Conservation (phyloP, 64 coral and sea anemone species). For the Pocillopora damicornis region DNA sequence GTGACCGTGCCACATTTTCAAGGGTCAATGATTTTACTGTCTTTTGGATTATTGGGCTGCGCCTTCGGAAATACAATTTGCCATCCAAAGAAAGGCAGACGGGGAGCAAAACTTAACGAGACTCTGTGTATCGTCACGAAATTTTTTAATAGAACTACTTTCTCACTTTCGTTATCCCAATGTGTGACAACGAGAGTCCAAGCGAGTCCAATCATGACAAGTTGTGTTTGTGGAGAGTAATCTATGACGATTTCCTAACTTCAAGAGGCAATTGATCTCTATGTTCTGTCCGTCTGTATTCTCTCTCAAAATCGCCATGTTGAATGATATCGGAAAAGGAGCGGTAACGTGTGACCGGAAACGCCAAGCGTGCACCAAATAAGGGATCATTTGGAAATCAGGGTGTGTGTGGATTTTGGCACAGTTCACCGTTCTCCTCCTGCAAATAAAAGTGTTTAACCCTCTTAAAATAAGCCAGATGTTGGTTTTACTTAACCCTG, state of each 20-base stretch:
- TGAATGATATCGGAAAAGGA: slow-evolving; percentile 34
- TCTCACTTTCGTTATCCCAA: background rate
- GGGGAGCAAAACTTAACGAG: no score
- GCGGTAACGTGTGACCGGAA: slow-evolving; percentile 2
- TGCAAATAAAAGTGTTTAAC: background rate
- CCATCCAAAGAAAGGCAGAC: background rate
- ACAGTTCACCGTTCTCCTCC: background rate
- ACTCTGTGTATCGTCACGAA: background rate
- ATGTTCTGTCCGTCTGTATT: background rate
- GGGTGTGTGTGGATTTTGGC: background rate
- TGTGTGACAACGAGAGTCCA: background rate
- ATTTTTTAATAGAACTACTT: background rate
- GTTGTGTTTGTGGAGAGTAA: background rate
- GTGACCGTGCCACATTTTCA: slow-evolving; percentile 2
- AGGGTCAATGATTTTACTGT: slow-evolving; percentile 1
- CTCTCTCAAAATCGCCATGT: background rate
- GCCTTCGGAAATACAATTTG: background rate
- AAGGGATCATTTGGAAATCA: background rate
- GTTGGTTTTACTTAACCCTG: no score
- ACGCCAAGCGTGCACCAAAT: slow-evolving; percentile 2
- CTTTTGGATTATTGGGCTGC: background rate
- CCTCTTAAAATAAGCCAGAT: background rate
- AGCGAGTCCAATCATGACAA: background rate
- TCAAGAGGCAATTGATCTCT: background rate
- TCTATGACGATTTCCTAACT: background rate